Base-by-base conservation (phyloP, 2,888 invertebrate species). In the Ischnus inquisitorius region DNA sequence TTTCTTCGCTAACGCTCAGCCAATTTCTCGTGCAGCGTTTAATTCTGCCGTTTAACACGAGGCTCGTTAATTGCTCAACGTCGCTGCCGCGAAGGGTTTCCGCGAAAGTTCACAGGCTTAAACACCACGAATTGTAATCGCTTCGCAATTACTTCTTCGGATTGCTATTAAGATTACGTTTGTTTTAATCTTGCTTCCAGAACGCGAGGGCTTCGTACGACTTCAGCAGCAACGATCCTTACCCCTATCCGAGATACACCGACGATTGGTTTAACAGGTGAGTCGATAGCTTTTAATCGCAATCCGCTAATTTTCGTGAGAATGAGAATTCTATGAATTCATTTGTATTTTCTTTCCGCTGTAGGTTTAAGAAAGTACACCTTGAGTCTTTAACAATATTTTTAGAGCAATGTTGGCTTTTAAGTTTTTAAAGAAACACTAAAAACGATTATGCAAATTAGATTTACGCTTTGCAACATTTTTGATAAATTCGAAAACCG, bases 191-290 rank as follows among this genome's bases (percentile, higher is more conserved):
- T 60, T 75, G 75, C 5, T 94, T 95, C 41, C 95, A 99, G 99
- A 99, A 99, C 92, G 98, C 99, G 3, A 97, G 97, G 94, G 99
- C 99, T 14, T 99, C 99, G 89, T 99, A 99, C 93, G 99, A 99
- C 94, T 99, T 99, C 94, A 99, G 99, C 94, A 99, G 99, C 93
- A 99, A 99, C 94, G 99, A 99, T 93, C 99, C 99, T 1, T 99
- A 96, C 94, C 99, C 99, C 0, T 99, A 99, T 94, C 99, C 99
- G 1, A 95, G 99, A 88, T 99, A 99, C 94, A 99, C 99, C 0
- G 99, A 99, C 92, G 99, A 99, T 93, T 99, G 99, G 99, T 99
- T 99, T 94, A 99, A 99, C 95, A 99, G 99, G 98, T 99, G 94
- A 95, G 94, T 91, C 51, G 71, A 85, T 34, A 14, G 54, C 16